These are phyloP conservation scores for Rugalucina vietnamica DNA, from an alignment of 2,888 invertebrate species.

Conservation along the genomic window DNA sequence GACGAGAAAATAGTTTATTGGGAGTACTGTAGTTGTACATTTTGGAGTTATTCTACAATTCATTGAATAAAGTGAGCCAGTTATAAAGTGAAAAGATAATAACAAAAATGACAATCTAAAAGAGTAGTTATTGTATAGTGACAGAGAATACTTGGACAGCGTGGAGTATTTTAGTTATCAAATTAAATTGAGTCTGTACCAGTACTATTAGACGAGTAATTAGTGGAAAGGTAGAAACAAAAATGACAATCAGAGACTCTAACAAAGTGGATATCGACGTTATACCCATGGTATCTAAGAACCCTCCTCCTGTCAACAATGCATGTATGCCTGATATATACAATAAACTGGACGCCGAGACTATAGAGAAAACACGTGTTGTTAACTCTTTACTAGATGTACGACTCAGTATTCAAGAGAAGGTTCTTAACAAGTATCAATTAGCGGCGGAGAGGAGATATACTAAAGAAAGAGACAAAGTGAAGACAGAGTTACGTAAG, in stretches of 20 bases:
- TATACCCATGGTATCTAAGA: conserved; percentile 27
- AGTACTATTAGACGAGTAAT: neutral
- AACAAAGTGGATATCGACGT: conserved; percentile 14
- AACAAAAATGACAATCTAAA: too few species aligned
- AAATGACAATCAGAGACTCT: conserved; percentile 38
- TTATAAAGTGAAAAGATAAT: too few species aligned
- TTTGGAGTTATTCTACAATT: too few species aligned
- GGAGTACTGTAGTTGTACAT: too few species aligned
- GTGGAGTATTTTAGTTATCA: too few species aligned
- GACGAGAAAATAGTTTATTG: too few species aligned
- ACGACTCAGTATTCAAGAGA: conserved; percentile 67
- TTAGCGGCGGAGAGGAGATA: conserved; percentile 61
- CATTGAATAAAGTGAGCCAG: too few species aligned
- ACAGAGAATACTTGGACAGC: too few species aligned
- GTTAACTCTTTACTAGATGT: conserved; percentile 69
- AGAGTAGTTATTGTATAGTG: too few species aligned
- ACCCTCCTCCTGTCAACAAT: conserved; percentile 75
- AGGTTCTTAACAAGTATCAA: conserved; percentile 68
- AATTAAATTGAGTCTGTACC: too few species aligned
- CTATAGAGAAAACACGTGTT: conserved; percentile 73
- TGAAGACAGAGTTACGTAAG: conserved; percentile 64
- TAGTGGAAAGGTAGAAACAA: neutral
- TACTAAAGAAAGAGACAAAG: conserved; percentile 60
- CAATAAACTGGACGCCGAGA: conserved; percentile 74
- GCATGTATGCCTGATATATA: conserved; percentile 75